Evolutionary conservation across 2,113 vertebrate genomes (phyloP), one percentile per base, ranked within the genome.

Genomic region (Tenrec ecaudatus): DNA sequence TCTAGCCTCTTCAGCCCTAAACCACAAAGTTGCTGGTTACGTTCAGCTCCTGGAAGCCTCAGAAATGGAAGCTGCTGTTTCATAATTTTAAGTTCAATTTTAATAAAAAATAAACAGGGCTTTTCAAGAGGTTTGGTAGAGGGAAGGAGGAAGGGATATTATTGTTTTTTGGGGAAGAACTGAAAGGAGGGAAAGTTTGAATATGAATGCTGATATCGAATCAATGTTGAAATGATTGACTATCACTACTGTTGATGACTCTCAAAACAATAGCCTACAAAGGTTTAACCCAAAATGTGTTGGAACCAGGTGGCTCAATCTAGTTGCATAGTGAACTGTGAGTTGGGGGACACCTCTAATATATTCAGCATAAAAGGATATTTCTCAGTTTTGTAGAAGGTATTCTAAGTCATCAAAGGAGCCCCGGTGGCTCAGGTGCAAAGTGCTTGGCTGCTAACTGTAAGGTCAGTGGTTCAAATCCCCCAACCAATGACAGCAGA

Each of bases 381-480:
- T 90, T 80, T 92, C 47, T 89, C 92, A 43, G n/a, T 73, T 94
- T 95, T 89, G 58, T 80, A 81, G 40, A 40, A 87, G 43, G 33
- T 3, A 69, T 38, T 73, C 20, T 89, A 94, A 79, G 6, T 77
- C 92, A 80, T 91, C 75, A 89, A 87, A 58, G 20, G 94, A 73
- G 71, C 19, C 19, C 71, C 22, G 6, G 33, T 33, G 19, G 7
- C 71, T 36, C 71, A 73, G 71, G 36, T 33, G 33, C 36, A 33
- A 71, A 53, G n/a, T 14, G 31, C n/a, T 71, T 7, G 5, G 15
- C 69, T 71, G 69, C 16, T 71, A 73, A 73, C 33, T 19, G 2
- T 36, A 73, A 73, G 8, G 71, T 38, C 9, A 22, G 36, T 36
- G 20, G 69, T 73, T 73, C 20, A 88, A 94, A 86, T 60, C 88